These are phyloP conservation scores for Patella depressa DNA, from an alignment of 2,888 invertebrate species.

Conservation along the genomic window DNA sequence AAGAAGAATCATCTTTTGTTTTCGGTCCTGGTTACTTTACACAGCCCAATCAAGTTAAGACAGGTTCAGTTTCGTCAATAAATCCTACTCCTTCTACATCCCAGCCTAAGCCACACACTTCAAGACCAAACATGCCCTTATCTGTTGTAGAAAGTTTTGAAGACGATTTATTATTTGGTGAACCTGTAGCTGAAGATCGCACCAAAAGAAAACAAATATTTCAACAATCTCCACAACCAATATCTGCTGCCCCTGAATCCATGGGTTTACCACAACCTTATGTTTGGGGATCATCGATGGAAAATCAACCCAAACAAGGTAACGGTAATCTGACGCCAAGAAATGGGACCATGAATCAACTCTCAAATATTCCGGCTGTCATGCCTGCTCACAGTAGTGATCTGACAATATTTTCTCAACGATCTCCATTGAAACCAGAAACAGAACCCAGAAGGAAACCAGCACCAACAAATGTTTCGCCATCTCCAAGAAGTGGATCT, in stretches of 20 bases:
- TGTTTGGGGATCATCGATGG: not conserved
- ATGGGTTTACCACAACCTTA: slow-evolving; percentile 1
- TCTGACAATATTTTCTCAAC: slow-evolving; percentile 56
- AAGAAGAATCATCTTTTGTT: not conserved
- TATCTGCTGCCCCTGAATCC: not conserved
- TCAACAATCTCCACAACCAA: slow-evolving; percentile 6
- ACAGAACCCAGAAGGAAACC: slow-evolving; percentile 16
- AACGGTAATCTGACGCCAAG: not conserved
- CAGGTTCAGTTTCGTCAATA: not conserved
- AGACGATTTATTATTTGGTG: slow-evolving; percentile 55
- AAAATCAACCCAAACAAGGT: slow-evolving; percentile 4
- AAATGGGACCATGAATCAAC: slow-evolving; percentile 7
- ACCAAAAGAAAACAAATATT: slow-evolving; percentile 5
- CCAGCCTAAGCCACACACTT: not conserved
- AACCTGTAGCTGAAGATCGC: slow-evolving; percentile 33
- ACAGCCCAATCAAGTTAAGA: not conserved
- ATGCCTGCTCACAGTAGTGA: slow-evolving; percentile 58
- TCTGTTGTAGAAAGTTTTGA: slow-evolving; percentile 52
- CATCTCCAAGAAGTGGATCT: not conserved
- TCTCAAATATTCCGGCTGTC: slow-evolving; percentile 46
- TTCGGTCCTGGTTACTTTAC: not conserved
- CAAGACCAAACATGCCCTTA: slow-evolving; percentile 15
- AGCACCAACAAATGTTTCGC: not conserved
- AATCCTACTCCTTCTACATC: not conserved
- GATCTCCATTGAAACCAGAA: slow-evolving; percentile 35